Evolutionary conservation across 2,888 invertebrate species (phyloP).

Genomic region (Agrotis exclamationis): DNA sequence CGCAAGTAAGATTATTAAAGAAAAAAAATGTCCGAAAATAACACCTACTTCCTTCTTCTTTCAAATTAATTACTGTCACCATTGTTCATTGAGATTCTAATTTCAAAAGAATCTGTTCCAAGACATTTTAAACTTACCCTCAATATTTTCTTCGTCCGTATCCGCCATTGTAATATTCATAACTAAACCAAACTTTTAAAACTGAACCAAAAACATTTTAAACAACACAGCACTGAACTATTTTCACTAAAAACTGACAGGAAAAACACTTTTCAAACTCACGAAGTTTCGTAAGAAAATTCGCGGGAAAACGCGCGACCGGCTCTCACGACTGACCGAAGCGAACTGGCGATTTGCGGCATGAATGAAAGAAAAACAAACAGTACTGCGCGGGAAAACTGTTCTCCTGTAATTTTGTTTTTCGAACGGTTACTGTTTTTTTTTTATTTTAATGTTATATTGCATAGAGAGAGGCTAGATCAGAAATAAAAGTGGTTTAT

Average conservation of each 20-base stretch:
- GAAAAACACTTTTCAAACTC: constrained; percentile 60
- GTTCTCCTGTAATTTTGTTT: constrained; percentile 47
- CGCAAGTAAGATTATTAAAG: background rate
- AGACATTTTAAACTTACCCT: constrained; percentile 69
- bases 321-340: constrained; percentile 58
- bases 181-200: constrained; percentile 67
- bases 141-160: constrained; percentile 80
- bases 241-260: constrained; percentile 41
- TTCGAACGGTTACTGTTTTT: constrained; percentile 37
- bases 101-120: constrained; percentile 21
- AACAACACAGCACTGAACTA: constrained; percentile 62
- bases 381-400: constrained; percentile 61
- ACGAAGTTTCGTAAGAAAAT: constrained; percentile 67
- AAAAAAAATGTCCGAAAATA: background rate
- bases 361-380: constrained; percentile 66
- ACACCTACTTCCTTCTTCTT: constrained; percentile 11
- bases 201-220: constrained; percentile 66
- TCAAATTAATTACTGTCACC: background rate
- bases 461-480: constrained; percentile 3
- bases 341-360: constrained; percentile 62
- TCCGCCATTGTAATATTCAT: constrained; percentile 73
- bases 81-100: constrained; percentile 11
- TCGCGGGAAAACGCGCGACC: constrained; percentile 66
- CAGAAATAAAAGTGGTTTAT: constrained; percentile 9
- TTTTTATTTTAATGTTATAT: constrained; percentile 23